Evolutionary conservation across 2,113 vertebrate species (phyloP).

Genomic region (Albula glossodonta): DNA sequence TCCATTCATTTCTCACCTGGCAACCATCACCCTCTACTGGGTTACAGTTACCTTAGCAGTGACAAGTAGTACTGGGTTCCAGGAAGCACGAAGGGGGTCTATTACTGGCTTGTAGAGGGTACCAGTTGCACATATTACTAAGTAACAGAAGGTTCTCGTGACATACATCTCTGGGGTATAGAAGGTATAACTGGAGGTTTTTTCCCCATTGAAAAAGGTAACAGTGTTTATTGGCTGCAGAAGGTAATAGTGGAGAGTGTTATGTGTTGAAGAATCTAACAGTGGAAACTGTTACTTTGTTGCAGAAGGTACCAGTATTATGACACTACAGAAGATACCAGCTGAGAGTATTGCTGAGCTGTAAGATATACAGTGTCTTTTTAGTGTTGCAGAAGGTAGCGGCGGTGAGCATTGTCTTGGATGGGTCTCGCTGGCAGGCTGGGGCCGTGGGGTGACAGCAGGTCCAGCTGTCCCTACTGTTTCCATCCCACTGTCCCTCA

Average conservation of each 20-base stretch:
- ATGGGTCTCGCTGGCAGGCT: conserved; percentile 35
- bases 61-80: background rate
- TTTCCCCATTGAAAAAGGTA: background rate
- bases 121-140: background rate
- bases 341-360: background rate
- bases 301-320: no score
- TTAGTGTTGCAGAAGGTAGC: background rate
- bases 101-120: background rate
- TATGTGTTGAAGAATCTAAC: no score
- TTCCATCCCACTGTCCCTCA: conserved; percentile 47
- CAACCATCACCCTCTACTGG: no score
- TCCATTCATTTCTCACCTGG: no score
- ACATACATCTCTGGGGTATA: background rate
- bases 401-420: background rate
- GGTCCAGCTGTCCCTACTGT: conserved; percentile 59
- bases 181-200: background rate
- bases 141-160: background rate
- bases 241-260: no score
- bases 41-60: no score
- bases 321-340: background rate
- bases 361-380: no score
- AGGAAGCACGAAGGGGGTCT: background rate
- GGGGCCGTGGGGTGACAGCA: conserved; percentile 29
- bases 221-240: no score
- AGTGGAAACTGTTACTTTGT: no score